A percentile compares a stretch with the other conserved stretches of the same genome.
Conservation (phyloP, 1,140 invertebrate genomes). For the Aradophagus sp. region DNA sequence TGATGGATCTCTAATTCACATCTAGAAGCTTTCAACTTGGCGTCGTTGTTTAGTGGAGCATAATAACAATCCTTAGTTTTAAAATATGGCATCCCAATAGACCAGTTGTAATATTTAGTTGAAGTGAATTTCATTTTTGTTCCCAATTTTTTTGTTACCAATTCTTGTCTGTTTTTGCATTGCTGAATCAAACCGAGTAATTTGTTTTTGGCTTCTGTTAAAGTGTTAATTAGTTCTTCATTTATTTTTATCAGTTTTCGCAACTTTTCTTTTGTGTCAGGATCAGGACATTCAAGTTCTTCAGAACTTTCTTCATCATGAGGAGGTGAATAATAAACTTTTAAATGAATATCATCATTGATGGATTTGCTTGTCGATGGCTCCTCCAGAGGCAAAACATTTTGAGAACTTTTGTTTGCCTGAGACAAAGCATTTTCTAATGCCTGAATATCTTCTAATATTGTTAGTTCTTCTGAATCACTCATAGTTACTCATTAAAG, state of each 20-base stretch:
- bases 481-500: constrained; percentile 43
- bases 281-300: neutral
- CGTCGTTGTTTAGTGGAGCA: constrained; percentile 68
- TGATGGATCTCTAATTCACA: constrained; percentile 65
- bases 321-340: too few species aligned
- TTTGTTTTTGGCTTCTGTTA: constrained; percentile 49
- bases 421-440: constrained; percentile 59
- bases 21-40: constrained; percentile 62
- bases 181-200: constrained; percentile 52
- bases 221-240: constrained; percentile 43
- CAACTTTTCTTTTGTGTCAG: neutral
- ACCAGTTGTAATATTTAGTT: constrained; percentile 38
- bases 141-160: constrained; percentile 35
- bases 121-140: constrained; percentile 6
- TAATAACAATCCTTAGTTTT: constrained; percentile 67
- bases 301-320: neutral
- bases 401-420: constrained; percentile 9
- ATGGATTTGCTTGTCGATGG: constrained; percentile 28
- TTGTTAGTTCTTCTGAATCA: constrained; percentile 61
- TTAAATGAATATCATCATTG: constrained; percentile 4
- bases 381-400: neutral
- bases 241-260: constrained; percentile 56
- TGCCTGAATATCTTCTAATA: constrained; percentile 64
- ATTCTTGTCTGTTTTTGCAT: constrained; percentile 54
- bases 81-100: constrained; percentile 72